Evolutionary conservation across 2,888 invertebrate species (phyloP).

Genomic region (Hypselothyrea guttata): DNA sequence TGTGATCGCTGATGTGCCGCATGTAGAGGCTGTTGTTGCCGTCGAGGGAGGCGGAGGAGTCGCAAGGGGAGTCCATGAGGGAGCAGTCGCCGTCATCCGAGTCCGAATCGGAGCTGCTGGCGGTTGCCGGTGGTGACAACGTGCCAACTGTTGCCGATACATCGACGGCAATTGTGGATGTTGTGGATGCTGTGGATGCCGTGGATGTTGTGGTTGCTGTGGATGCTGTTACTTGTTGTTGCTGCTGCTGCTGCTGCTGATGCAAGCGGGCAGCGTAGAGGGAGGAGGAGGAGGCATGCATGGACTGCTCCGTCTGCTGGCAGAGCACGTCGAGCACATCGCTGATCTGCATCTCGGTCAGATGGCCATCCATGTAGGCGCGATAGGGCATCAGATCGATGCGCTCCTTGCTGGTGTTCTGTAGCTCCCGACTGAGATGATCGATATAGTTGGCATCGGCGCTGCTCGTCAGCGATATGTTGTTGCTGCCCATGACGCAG

Average conservation of each 20-base stretch:
- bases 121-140: conserved; percentile 47
- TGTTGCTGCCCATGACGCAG: conserved; percentile 82
- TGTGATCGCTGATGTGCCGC: conserved; percentile 84
- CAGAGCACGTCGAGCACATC: conserved; percentile 79
- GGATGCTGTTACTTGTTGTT: conserved; percentile 11
- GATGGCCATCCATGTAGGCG: conserved; percentile 12
- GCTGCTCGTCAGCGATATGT: conserved; percentile 71
- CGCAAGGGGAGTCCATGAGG: conserved; percentile 25
- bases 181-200: conserved; percentile 12
- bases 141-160: conserved; percentile 7
- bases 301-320: conserved; percentile 28
- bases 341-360: conserved; percentile 27
- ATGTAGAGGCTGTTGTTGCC: conserved; percentile 41
- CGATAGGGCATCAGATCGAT: conserved; percentile 54
- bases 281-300: too few species aligned
- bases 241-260: conserved; percentile 15
- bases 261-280: too few species aligned
- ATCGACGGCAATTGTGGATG: conserved; percentile 3
- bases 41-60: conserved; percentile 25
- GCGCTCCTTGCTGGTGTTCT: conserved; percentile 75
- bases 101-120: conserved; percentile 55
- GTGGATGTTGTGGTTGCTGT: conserved; percentile 11
- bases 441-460: conserved; percentile 73
- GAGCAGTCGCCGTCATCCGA: conserved; percentile 60
- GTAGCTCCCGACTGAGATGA: conserved; percentile 78